Evolutionary conservation across 2,888 invertebrate genomes (phyloP), one percentile per base, ranked within the genome.

Genomic region (Diaphora mendica): DNA sequence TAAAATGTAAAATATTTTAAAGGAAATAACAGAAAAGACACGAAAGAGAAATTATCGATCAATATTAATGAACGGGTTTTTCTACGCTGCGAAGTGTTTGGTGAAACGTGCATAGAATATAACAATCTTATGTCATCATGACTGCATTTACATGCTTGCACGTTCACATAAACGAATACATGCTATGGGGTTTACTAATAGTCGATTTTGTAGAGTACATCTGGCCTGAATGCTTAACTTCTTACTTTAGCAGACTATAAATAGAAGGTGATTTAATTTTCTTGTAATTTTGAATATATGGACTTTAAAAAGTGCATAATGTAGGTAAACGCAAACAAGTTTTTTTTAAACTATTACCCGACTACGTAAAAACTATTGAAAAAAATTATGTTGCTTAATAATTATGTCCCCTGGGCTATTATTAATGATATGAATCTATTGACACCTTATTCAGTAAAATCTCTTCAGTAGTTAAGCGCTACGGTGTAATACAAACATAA

Each of bases 1-100:
- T 85, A 87, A 79, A 80, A 78, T 78, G 86, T 86, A 82, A 85
- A 84, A 78, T 85, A 88, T 83, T 82, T 74, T 80, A 68, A 72
- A 76, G 78, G 85, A 81, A 84, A 84, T 86, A 81, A 84, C 75
- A 80, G 70, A 78, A 81, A 79, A 83, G 82, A 82, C 86, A 86
- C 84, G 85, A 80, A 84, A 71, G 78, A 44, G 78, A 82, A 86
- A 86, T 83, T 83, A 81, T 75, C 68, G 74, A 69, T 81, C 75
- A 79, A 82, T 85, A 83, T 82, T 85, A 73, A 85, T 84, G 80
- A 80, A 74, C n/a, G 62, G 75, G 74, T 84, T 84, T 84, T 87
- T 87, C 78, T 82, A 73, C 69, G 70, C 71, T 66, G 48, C 68
- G 33, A 78, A 71, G 79, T 76, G 76, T 77, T 71, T 78, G 67